A percentile compares a stretch with the other conserved stretches of the same genome.
phyloP scores from a whole-genome alignment of 2,888 invertebrate genomes.

The Pollenia amentaria region DNA sequence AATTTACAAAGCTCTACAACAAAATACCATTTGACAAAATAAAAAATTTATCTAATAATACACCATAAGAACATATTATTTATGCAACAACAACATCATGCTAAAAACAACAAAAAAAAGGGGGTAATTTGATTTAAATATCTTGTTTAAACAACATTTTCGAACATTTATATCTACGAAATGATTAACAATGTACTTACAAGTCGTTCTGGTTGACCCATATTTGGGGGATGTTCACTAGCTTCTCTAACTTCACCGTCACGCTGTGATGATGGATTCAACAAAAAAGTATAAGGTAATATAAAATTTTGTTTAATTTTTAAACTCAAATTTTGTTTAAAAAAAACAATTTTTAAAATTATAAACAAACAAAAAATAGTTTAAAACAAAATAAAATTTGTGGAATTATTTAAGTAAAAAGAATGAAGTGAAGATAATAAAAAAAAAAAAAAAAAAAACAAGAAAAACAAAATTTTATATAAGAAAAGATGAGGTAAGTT shows the following conservation, averaged over 20 bases:
- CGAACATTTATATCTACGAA: conserved; percentile 41
- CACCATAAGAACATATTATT: conserved; percentile 53
- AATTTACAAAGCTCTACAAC: conserved; percentile 10
- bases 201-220: conserved; percentile 79
- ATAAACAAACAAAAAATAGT: conserved; percentile 65
- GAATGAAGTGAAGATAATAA: conserved; percentile 10
- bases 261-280: conserved; percentile 77
- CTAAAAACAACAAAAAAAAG: conserved; percentile 56
- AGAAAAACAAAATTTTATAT: conserved; percentile 78
- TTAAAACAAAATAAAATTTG: conserved; percentile 62
- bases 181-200: conserved; percentile 79
- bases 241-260: conserved; percentile 82
- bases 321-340: conserved; percentile 73
- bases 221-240: conserved; percentile 80
- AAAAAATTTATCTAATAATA: conserved; percentile 41
- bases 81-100: conserved; percentile 55
- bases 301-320: conserved; percentile 74
- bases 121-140: conserved; percentile 23
- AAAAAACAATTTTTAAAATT: conserved; percentile 72
- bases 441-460: conserved; percentile 71
- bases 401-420: conserved; percentile 71
- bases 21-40: conserved; percentile 20
- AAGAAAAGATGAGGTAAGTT: conserved; percentile 22
- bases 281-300: conserved; percentile 74
- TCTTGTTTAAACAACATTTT: conserved; percentile 21